These are phyloP conservation scores for Formica exsecta DNA, from an alignment of 1,140 invertebrate genomes.

Conservation along the genomic window DNA sequence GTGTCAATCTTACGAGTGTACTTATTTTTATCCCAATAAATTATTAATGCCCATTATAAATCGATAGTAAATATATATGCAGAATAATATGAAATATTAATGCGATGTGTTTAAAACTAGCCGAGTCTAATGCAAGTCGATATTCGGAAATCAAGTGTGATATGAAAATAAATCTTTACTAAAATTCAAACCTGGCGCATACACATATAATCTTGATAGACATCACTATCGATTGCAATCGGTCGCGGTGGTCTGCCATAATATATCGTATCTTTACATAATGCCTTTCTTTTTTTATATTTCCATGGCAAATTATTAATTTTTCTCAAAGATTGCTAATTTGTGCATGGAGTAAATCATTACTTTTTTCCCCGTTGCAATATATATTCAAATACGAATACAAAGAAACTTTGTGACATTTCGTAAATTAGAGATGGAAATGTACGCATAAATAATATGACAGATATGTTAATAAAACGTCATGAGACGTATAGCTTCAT, in stretches of 20 bases:
- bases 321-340: not conserved
- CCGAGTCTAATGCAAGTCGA: constrained; percentile 6
- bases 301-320: not conserved
- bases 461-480: not conserved
- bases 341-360: constrained; percentile 5
- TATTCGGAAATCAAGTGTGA: constrained; percentile 63
- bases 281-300: not conserved
- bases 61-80: not conserved
- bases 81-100: constrained; percentile 38
- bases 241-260: not conserved
- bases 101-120: constrained; percentile 16
- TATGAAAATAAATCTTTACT: constrained; percentile 37
- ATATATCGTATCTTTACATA: constrained; percentile 7
- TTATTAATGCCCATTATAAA: constrained; percentile 24
- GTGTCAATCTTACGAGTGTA: not conserved
- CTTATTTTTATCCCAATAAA: not conserved
- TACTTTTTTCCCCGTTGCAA: not conserved
- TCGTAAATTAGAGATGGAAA: constrained; percentile 15
- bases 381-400: too few relatives aligned
- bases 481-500: not conserved
- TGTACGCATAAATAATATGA: not conserved
- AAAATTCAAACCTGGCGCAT: not conserved
- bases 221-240: constrained; percentile 26
- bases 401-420: not conserved
- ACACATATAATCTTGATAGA: constrained; percentile 40